Evolutionary conservation across 1,140 invertebrate genomes (phyloP), one percentile per base, ranked within the genome.

Genomic region (Arctopsyche grandis): DNA sequence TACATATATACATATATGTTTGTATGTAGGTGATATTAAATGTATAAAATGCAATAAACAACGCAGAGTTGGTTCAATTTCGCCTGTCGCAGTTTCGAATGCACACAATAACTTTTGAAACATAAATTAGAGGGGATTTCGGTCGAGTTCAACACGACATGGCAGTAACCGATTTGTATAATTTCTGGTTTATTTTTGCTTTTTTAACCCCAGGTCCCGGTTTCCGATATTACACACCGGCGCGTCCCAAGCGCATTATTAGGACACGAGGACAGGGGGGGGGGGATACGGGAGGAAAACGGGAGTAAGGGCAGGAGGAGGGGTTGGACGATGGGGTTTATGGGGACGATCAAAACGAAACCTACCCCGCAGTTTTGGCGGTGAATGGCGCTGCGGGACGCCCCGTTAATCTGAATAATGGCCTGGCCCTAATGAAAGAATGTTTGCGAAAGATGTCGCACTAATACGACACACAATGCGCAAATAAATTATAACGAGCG

Each of bases 381-480:
- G 48, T 81, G 52, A 79, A 80, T 79, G 75, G 56, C 81, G 12
- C 81, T 4, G 73, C 81, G 58, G 78, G 81, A 76, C 22, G 81
- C 73, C 81, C 38, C 81, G 75, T 81, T 81, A 79, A 79, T 81
- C 80, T 81, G 56, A 80, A 80, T 78, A 75, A 82, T 80, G 79
- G 58, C 60, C 69, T 21, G 9, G 12, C 63, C 63, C 81, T 80
- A 80, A 80, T 80, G 81, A 82, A 80, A 81, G 78, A 82, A 75
- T 82, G 78, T 82, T 82, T 75, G 81, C 75, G 79, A 78, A 78
- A 82, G 75, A 80, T 82, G 81, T 82, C 78, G 76, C 75, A 80
- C 81, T 82, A 82, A 82, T 82, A 80, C 81, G 81, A 75, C 58
- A 79, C 80, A 77, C 75, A 76, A 19, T 52, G 16, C 48, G 16